Evolutionary conservation across 2,113 vertebrate species (phyloP), one percentile per base, ranked within the genome.

Genomic region (Ancistrus triradiatus): DNA sequence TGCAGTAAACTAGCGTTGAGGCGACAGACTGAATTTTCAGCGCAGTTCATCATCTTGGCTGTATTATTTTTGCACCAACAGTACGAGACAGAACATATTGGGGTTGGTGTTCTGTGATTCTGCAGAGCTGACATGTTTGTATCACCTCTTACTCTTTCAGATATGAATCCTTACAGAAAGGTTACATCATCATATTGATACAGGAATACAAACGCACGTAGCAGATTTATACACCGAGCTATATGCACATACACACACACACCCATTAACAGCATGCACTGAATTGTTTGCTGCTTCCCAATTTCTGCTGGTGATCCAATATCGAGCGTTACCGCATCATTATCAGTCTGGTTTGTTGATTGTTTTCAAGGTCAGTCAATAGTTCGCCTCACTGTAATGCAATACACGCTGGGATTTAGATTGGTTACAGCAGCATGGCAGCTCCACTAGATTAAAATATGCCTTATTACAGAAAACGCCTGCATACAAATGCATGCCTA

Each of bases 291-390:
- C 28, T 58, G 49, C 42, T 53, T 65, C 56, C 61, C 52, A 17
- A 55, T 65, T 65, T 69, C 58, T 47, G 46, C 43, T 3, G 15
- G 43, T 35, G 35, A 2, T 58, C 55, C 53, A 35, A 21, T 65
- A 69, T 56, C 55, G 66, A 73, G 52, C 25, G 40, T 44, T 62
- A 42, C 46, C 43, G 57, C 52, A 52, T 42, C 31, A 33, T 60
- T 63, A 31, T 59, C 56, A 61, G 42, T 44, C 51, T 18, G 9
- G 35, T 38, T 48, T 22, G 53, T 69, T 61, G 49, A 61, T 56
- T 65, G 25, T 51, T 56, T 66, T 53, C 66, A 69, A 68, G 49
- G 56, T 69, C 66, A 65, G 35, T 65, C 66, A 37, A 61, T 69
- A 51, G 47, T 69, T 56, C 55, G 13, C 48, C 15, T 52, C 49